phyloP scores from a whole-genome alignment of 2,113 vertebrate genomes.

The Neopipo cinnamomea region DNA sequence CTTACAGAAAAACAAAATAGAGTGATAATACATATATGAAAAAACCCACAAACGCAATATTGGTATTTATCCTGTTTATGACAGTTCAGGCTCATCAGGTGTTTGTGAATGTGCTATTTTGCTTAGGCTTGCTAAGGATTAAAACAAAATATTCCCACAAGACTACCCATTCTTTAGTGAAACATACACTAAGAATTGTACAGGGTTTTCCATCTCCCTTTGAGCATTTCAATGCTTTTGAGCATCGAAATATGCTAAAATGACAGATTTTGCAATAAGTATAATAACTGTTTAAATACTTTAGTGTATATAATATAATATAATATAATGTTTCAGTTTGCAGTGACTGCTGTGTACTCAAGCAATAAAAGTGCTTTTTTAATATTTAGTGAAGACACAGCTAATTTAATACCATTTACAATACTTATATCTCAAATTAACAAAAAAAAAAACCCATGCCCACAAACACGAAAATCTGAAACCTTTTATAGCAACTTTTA shows the following conservation, averaged over 20 bases:
- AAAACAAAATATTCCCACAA: constrained; percentile 44
- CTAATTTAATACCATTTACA: constrained; percentile 53
- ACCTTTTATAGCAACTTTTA: background rate
- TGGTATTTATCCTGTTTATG: background rate
- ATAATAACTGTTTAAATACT: constrained; percentile 43
- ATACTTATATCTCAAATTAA: background rate
- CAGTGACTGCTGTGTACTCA: constrained; percentile 22
- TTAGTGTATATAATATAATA: background rate
- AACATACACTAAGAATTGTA: constrained; percentile 38
- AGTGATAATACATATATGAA: background rate
- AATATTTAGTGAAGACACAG: constrained; percentile 10
- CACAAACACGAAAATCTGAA: background rate
- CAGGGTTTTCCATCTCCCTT: constrained; percentile 14
- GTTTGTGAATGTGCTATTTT: background rate
- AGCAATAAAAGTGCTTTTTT: constrained; percentile 11
- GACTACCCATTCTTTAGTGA: constrained; percentile 7
- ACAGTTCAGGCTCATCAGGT: background rate
- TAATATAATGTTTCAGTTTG: constrained; percentile 55
- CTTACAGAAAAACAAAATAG: background rate
- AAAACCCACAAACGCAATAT: background rate
- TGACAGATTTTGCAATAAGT: constrained; percentile 58
- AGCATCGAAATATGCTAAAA: constrained; percentile 36
- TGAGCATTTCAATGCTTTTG: constrained; percentile 29
- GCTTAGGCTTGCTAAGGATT: background rate
- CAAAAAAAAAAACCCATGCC: background rate